Base-by-base conservation (phyloP, 2,113 vertebrate species). In the Catharus bicknelli region DNA sequence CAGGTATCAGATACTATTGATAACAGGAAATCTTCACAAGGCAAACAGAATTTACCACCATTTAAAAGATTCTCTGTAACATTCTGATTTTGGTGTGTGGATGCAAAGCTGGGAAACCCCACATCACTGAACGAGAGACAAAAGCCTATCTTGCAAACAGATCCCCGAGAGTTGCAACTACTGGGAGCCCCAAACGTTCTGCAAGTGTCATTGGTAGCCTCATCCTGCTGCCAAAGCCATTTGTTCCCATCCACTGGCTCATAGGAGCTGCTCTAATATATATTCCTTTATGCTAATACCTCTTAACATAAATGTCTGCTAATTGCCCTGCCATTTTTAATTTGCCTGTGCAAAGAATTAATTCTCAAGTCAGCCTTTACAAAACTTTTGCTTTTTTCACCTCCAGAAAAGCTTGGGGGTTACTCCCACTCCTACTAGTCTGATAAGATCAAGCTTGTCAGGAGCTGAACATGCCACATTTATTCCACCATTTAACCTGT, bases 111-210 rank as follows among this genome's bases (percentile, higher is more conserved):
- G 23, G 32, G 50, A 66, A 85, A 18, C 1, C 8, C 15, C 29
- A 8, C 1, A 1, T 8, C 34, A 19, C 54, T 20, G 30, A 43
- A 51, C 0, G 0, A 54, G 42, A 7, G 9, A 1, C 47, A 66
- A 50, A 38, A 85, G 20, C 10, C 16, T 21, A 16, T 9, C 48
- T 19, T 75, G 30, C 29, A 9, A 1, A 21, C 23, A 68, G 29
- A 55, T 40, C 14, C 16, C 30, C n/a, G 26, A 42, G 36, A 77
- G 18, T 0, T 66, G 34, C 38, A 54, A 4, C 20, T 36, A 29
- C 1, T 23, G 61, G 17, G 43, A 86, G 61, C 20, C 32, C 9
- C 45, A 59, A 88, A 42, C 4, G 6, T 16, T 15, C 4, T 45
- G 21, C 32, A 68, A 34, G 26, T 10, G 4, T 7, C 45, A 67